A percentile compares a stretch with the other conserved stretches of the same genome.
These are phyloP conservation scores for Mimachlamys varia DNA, from an alignment of 2,888 invertebrate genomes.

Conservation along the genomic window DNA sequence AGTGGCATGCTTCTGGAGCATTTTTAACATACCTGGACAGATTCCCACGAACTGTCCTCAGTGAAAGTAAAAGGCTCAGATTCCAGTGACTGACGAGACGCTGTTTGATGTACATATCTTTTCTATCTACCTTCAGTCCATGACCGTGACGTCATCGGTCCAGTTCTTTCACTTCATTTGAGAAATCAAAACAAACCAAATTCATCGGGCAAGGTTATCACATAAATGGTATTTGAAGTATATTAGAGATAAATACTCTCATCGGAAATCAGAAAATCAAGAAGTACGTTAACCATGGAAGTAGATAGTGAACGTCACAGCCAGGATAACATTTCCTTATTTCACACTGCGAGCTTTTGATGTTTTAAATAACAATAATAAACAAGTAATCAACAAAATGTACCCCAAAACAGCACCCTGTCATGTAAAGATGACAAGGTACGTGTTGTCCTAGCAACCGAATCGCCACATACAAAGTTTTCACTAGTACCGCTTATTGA, in stretches of 20 bases:
- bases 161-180: not conserved
- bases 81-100: not conserved
- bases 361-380: no score
- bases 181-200: conserved; percentile 11
- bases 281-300: not conserved
- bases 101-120: conserved; percentile 31
- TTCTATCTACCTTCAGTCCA: not conserved
- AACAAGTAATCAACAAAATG: no score
- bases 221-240: conserved; percentile 1
- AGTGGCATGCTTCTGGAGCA: conserved; percentile 8
- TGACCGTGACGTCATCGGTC: conserved; percentile 28
- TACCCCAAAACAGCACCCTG: no score
- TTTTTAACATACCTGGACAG: conserved; percentile 34
- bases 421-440: no score
- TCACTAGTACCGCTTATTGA: no score
- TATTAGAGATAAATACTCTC: not conserved
- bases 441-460: no score
- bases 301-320: no score
- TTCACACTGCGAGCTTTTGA: no score
- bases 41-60: not conserved
- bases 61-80: conserved; percentile 12
- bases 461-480: no score
- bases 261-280: not conserved
- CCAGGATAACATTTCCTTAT: no score
- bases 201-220: not conserved